Evolutionary conservation across 2,888 invertebrate species (phyloP), one percentile per base, ranked within the genome.

Genomic region (Euzophera pinguis): DNA sequence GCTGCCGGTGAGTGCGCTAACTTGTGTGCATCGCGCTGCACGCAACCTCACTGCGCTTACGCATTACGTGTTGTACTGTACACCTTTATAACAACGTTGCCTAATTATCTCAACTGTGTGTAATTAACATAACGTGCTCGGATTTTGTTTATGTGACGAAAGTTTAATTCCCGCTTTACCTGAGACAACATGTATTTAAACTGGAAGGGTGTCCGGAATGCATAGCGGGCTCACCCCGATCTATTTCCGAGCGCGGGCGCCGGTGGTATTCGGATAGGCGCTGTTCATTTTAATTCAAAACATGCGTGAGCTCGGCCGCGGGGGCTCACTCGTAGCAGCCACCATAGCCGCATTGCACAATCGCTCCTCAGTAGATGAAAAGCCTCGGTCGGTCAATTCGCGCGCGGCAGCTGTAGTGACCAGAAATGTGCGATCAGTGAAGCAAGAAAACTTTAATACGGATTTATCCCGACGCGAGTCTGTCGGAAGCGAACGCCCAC

Each of bases 261-360:
- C 82, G 78, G 79, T 81, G 78, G 80, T 86, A 80, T 77, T 78
- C 78, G 76, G 76, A 73, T 78, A 79, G 78, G 78, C 81, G 78
- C 64, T 68, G 82, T 75, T 89, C 86, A 87, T 88, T 91, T 83
- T 79, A 81, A 78, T 82, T 71, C 81, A 84, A 81, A 87, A 86
- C 85, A 90, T 90, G 89, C 88, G 90, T 67, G 90, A 90, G 85
- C 78, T 84, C 82, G 84, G 90, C 81, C 89, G 91, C 75, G 89
- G 84, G 78, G 91, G 91, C 77, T 90, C 92, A 72, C 86, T 93
- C 61, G 93, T 93, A 58, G 93, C 93, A 57, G 92, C 93, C 74
- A 85, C 87, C 75, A 87, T 85, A 72, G 89, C 86, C 63, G 81
- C 83, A 65, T 78, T 86, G 67, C 84, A 86, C 84, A 84, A 82